These are phyloP conservation scores for Xiphophorus maculatus DNA, from an alignment of 2,113 vertebrate species.

Conservation along the genomic window DNA sequence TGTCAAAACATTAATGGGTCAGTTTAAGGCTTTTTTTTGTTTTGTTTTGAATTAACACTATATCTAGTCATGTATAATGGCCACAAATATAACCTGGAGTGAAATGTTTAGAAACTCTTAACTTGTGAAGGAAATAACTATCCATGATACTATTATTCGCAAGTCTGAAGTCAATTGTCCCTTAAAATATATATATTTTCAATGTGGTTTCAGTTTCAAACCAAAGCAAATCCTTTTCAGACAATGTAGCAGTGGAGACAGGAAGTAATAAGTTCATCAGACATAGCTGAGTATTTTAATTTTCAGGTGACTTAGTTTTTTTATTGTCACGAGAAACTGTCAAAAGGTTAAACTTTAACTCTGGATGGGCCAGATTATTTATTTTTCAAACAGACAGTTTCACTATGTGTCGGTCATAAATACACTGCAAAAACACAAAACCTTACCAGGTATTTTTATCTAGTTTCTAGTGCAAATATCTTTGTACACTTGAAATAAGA, in stretches of 20 bases:
- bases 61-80: too few species aligned
- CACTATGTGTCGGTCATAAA: neutral
- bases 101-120: too few species aligned
- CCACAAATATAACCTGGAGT: too few species aligned
- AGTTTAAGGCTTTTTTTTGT: too few species aligned
- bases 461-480: too few species aligned
- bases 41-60: too few species aligned
- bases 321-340: neutral
- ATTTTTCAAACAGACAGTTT: neutral
- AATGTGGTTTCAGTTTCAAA: neutral
- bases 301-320: neutral
- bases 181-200: neutral
- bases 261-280: neutral
- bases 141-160: too few species aligned
- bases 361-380: neutral
- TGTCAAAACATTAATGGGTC: too few species aligned
- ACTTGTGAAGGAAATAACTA: too few species aligned
- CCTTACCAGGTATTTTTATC: too few species aligned
- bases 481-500: too few species aligned
- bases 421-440: too few species aligned
- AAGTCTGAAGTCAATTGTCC: neutral
- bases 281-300: neutral
- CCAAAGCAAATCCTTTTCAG: neutral
- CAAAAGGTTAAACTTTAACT: neutral
- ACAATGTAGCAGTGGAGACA: neutral